Evolutionary conservation across 2,113 vertebrate genomes (phyloP), one percentile per base, ranked within the genome.

Genomic region (Gasterosteus aculeatus): DNA sequence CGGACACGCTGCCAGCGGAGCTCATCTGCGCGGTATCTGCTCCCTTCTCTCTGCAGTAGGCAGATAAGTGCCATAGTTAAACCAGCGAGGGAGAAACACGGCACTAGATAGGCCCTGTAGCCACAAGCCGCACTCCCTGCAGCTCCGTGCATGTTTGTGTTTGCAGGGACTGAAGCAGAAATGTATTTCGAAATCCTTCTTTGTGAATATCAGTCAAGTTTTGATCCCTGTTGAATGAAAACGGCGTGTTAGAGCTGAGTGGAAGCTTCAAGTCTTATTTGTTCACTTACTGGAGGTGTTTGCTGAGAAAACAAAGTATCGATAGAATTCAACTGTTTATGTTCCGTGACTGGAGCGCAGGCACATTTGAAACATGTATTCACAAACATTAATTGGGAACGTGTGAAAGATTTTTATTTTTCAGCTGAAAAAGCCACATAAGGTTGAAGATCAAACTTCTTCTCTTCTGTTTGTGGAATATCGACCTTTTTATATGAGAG

Each of bases 61-160:
- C 88, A 90, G 92, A 93, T 92, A 93, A 93, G 88, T 93, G 85
- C 81, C 85, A 85, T 84, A 88, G 88, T 89, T 87, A 85, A 91
- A 87, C 82, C 90, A 88, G 87, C 75, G 75, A 89, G 87, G 88
- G 85, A 88, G 90, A 90, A 92, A 90, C 78, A 78, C 80, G 80
- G 83, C 78, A 62, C 53, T 63, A 80, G 89, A 90, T 87, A 71
- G 81, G 72, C 71, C 84, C 84, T 64, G 78, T 38, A 83, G 76
- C 80, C 75, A 7, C 71, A 78, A 67, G 72, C 77, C 7, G 1
- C 60, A 46, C 69, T 72, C 75, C 82, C 82, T 60, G 77, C 33
- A 6, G 80, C 60, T 76, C 60, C 57, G 65, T 65, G 69, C 64
- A 47, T 78, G 78, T 85, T 83, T 83, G 69, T 82, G 73, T 86